Conservation (phyloP, 2,113 vertebrate genomes). For the Aspidoscelis tigris region DNA sequence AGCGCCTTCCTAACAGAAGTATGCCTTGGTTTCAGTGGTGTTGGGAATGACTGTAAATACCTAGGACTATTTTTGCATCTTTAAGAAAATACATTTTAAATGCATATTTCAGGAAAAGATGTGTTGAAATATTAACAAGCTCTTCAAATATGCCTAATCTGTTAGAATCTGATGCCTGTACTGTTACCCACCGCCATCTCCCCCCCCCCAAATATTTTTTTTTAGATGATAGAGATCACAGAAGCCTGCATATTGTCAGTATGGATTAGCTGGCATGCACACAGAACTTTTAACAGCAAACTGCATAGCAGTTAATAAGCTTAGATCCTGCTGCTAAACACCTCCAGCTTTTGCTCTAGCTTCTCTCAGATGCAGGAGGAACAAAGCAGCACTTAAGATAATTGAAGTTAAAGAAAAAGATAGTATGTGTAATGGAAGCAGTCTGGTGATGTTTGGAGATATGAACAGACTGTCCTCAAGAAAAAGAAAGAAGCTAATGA, state of each 20-base stretch:
- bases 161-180: slow-evolving; percentile 8
- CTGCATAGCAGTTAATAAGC: slow-evolving; percentile 43
- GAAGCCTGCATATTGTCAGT: not conserved
- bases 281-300: slow-evolving; percentile 2
- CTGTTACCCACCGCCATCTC: not conserved
- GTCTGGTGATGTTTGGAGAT: not conserved
- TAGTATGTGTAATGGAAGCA: slow-evolving; percentile 37
- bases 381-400: slow-evolving; percentile 51
- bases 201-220: not conserved
- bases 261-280: slow-evolving; percentile 4
- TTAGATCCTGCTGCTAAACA: slow-evolving; percentile 36
- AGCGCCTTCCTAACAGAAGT: not conserved
- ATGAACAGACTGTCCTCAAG: slow-evolving; percentile 1
- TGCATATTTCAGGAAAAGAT: not conserved
- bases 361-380: slow-evolving; percentile 25
- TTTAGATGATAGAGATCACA: slow-evolving; percentile 29
- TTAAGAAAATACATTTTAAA: not conserved
- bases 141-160: slow-evolving; percentile 21
- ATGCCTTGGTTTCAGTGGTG: not conserved
- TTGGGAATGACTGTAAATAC: not conserved
- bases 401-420: slow-evolving; percentile 44
- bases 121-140: slow-evolving; percentile 24
- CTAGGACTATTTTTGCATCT: not conserved
- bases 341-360: not conserved
- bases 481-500: slow-evolving; percentile 36